Base-by-base conservation (phyloP, 2,797 vertebrate genomes). In the Loriculus beryllinus region DNA sequence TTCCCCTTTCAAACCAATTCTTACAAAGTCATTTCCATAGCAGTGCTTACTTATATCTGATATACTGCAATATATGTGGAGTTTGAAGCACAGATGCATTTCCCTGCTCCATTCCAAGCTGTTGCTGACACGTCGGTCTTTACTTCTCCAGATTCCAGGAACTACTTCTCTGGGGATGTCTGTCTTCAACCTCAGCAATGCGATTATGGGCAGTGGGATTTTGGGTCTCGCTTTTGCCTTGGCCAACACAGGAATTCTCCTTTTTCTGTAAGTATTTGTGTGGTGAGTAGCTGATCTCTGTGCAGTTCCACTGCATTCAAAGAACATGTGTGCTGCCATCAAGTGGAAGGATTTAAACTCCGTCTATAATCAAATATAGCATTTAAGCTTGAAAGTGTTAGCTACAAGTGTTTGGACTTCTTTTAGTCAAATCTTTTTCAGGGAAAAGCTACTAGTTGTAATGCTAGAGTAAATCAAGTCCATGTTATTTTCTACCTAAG, bases 191-290 rank as follows among this genome's bases (percentile, higher is more conserved):
- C 97, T 98, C 71, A 98, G 98, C 96, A 98, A 98, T 59, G 98
- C 98, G 5, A 98, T 98, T 70, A 98, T 98, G 98, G 98, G 98
- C 91, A 98, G 98, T 94, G 98, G 98, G 54, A 98, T 98, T 94
- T 95, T 98, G 86, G 98, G 98, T 71, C 97, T 98, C 1, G 97
- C 98, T 72, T 98, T 97, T 88, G 98, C 98, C 39, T 94, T 98
- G 95, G 98, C 98, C 71, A 98, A 98, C 94, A 98, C 98, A 0
- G 98, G 98, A 93, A 98, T 98, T 86, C 80, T 98, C 10, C 97
- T 98, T 65, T 98, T 98, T 93, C 86, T 97, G 98, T 98, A 97
- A 98, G 98, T 98, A 95, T 89, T 91, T 26, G 21, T 2, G 8
- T 51, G 35, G 37, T 84, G 67, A 65, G 40, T 40, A 80, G 71